Evolutionary conservation across 2,113 vertebrate genomes (phyloP), one percentile per base, ranked within the genome.

Genomic region (Brachirus orientalis): DNA sequence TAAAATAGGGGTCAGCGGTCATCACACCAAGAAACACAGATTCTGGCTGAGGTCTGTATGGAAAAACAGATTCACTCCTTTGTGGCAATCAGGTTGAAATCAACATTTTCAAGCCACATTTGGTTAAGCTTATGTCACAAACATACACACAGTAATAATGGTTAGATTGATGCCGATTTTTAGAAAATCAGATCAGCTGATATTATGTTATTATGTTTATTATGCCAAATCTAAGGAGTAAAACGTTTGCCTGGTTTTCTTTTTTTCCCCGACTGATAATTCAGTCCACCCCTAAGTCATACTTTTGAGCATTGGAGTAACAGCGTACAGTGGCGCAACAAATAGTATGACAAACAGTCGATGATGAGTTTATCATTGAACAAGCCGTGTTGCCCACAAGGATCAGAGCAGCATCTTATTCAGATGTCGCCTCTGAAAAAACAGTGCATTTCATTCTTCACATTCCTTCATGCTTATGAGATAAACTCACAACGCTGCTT

Each of bases 381-480:
- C 2, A 48, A 64, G 51, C n/a, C n/a, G n/a, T n/a, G 16, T 3
- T 19, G 72, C 7, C 16, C 62, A 47, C n/a, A n/a, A n/a, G n/a
- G n/a, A n/a, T n/a, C n/a, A n/a, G n/a, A n/a, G n/a, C n/a, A n/a
- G n/a, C 10, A 48, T 62, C 38, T 72, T 65, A 35, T 33, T 88
- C 83, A 88, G 90, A 88, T 86, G 88, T 66, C 65, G 54, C 36
- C 46, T 37, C 53, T 37, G 55, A 79, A 80, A 64, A 79, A 80
- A 64, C 33, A 41, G 37, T 19, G 9, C 47, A 79, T 73, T 60
- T 66, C 54, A 86, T 73, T 77, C 68, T 22, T 86, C 17, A 76
- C 69, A 88, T 87, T 81, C 80, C 69, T 50, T 16, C 14, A 50
- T 14, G 4, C 58, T 43, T 35, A 53, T 4, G 2, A 8, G 0